These are phyloP conservation scores for Gobionotothen gibberifrons DNA, from an alignment of 2,797 vertebrate genomes.

Conservation along the genomic window DNA sequence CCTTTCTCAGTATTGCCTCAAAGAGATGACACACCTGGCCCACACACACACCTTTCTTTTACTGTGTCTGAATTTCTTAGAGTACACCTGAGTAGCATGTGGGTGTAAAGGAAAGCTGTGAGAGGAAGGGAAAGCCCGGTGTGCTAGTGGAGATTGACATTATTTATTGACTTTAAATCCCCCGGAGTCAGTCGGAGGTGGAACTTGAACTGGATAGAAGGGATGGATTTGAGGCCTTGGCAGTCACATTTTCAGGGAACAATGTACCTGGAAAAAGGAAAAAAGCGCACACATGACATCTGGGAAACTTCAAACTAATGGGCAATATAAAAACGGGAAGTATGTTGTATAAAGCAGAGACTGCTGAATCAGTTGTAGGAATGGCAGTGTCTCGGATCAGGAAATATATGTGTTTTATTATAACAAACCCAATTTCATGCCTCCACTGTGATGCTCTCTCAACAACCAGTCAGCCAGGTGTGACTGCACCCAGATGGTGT, in stretches of 20 bases:
- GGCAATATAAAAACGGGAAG: conserved; percentile 31
- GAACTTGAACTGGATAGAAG: conserved; percentile 22
- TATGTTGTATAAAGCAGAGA: conserved; percentile 9
- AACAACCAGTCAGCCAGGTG: conserved; percentile 36
- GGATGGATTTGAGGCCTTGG: conserved; percentile 51
- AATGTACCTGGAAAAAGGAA: conserved; percentile 40
- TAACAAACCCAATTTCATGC: not conserved
- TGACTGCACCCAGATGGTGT: conserved; percentile 67
- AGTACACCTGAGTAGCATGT: conserved; percentile 30
- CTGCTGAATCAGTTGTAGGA: conserved; percentile 14
- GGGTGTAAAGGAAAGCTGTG: conserved; percentile 30
- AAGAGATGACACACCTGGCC: conserved; percentile 26
- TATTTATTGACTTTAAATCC: conserved; percentile 71
- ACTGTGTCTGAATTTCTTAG: conserved; percentile 3
- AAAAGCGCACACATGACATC: conserved; percentile 30
- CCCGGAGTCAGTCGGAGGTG: conserved; percentile 37
- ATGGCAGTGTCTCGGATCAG: not conserved
- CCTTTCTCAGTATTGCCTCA: conserved; percentile 35
- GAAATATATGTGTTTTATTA: not conserved
- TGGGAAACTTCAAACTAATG: conserved; percentile 36
- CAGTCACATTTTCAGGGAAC: conserved; percentile 36
- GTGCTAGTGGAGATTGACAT: conserved; percentile 56
- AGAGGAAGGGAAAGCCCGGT: conserved; percentile 44
- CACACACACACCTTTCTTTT: conserved; percentile 1
- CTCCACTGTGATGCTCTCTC: conserved; percentile 37